A percentile compares a stretch with the other conserved stretches of the same genome.
These are phyloP conservation scores for Pyrocoelia pectoralis DNA, from an alignment of 2,888 invertebrate species.

Conservation along the genomic window DNA sequence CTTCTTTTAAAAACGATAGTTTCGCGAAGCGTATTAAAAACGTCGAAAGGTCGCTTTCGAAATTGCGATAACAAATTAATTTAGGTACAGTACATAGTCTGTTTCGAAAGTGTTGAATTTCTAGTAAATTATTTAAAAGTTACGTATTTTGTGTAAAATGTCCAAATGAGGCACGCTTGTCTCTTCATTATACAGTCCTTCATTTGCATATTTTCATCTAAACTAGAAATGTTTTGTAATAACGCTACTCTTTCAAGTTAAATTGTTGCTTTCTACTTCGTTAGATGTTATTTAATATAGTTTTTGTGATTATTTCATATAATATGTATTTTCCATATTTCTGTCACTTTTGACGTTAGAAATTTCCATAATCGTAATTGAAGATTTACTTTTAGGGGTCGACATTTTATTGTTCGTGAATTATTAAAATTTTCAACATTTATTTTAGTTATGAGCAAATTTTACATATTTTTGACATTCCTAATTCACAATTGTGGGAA, in stretches of 20 bases:
- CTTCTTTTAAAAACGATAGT: neutral
- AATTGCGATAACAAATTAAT: neutral
- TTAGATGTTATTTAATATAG: conserved; percentile 22
- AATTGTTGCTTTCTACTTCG: conserved; percentile 24
- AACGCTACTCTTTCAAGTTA: conserved; percentile 19
- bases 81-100: neutral
- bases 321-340: neutral
- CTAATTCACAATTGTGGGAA: no score
- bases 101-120: neutral
- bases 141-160: conserved; percentile 5
- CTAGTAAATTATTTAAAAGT: conserved; percentile 8
- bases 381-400: no score
- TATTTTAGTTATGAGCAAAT: no score
- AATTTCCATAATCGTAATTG: no score
- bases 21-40: neutral
- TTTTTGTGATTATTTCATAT: neutral
- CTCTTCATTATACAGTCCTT: conserved; percentile 32
- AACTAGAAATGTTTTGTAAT: conserved; percentile 28
- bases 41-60: neutral
- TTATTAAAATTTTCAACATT: no score
- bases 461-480: no score
- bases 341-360: neutral
- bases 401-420: no score
- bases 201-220: conserved; percentile 36
- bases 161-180: conserved; percentile 32